These are phyloP conservation scores for Agapostemon virescens DNA, from an alignment of 2,888 invertebrate genomes.

Conservation along the genomic window DNA sequence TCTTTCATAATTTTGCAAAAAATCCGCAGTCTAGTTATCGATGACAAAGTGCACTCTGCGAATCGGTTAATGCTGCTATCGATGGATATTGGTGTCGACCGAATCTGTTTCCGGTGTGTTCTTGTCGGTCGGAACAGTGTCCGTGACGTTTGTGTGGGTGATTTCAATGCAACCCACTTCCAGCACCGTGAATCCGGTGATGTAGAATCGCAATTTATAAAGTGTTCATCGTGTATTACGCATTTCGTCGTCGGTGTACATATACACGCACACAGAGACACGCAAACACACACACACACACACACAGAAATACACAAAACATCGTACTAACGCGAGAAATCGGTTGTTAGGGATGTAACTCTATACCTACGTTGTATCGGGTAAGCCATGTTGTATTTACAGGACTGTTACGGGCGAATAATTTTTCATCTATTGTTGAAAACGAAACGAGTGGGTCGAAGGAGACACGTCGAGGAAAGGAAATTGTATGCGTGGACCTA, in stretches of 20 bases:
- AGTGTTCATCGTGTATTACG: slow-evolving; percentile 53
- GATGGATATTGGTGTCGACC: not conserved
- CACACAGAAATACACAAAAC: slow-evolving; percentile 1
- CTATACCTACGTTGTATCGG: slow-evolving; percentile 32
- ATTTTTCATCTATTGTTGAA: slow-evolving; percentile 34
- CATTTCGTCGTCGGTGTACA: slow-evolving; percentile 39
- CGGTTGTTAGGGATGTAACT: slow-evolving; percentile 36
- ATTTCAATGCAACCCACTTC: not conserved
- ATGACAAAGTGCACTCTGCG: not conserved
- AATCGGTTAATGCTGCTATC: not conserved
- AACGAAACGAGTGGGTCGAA: slow-evolving; percentile 10
- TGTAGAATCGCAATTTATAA: slow-evolving; percentile 53
- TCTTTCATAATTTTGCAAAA: too few relatives aligned
- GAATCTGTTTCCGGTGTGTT: slow-evolving; percentile 4
- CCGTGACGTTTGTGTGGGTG: not conserved
- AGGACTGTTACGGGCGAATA: slow-evolving; percentile 8
- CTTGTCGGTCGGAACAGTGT: not conserved
- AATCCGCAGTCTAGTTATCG: not conserved
- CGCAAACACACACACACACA: not conserved
- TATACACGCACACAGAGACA: not conserved
- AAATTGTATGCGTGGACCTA: slow-evolving; percentile 48
- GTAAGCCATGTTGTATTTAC: slow-evolving; percentile 23
- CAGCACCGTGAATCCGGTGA: slow-evolving; percentile 45
- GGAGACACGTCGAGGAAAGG: slow-evolving; percentile 1
- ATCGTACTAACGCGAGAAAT: slow-evolving; percentile 25